phyloP scores from a whole-genome alignment of 1,140 invertebrate genomes.

The Ceratoteleas bidentatus region DNA sequence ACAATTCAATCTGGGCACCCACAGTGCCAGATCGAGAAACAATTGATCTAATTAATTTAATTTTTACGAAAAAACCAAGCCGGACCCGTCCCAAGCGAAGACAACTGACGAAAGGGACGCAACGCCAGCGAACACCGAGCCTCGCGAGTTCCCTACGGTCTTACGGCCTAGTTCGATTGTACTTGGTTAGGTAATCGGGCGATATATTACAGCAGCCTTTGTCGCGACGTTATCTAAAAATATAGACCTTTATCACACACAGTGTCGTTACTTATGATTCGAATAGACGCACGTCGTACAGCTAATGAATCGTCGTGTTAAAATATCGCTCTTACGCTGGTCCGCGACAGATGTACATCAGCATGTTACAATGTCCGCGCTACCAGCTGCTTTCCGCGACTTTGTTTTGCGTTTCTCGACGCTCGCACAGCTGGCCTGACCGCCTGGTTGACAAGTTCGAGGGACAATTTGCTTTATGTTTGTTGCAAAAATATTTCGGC shows the following conservation, averaged over 20 bases:
- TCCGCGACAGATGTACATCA: slow-evolving; percentile 5
- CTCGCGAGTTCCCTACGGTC: slow-evolving; percentile 32
- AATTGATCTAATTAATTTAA: too few species aligned
- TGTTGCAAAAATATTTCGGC: too few species aligned
- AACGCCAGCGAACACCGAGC: slow-evolving; percentile 35
- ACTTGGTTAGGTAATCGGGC: slow-evolving; percentile 61
- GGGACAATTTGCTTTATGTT: too few species aligned
- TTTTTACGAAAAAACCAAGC: not conserved
- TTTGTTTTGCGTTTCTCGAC: slow-evolving; percentile 13
- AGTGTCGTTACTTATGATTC: slow-evolving; percentile 48
- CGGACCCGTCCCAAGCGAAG: slow-evolving; percentile 13
- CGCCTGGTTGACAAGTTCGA: too few species aligned
- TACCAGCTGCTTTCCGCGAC: slow-evolving; percentile 27
- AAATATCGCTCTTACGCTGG: slow-evolving; percentile 51
- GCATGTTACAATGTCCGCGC: too few species aligned
- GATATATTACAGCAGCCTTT: slow-evolving; percentile 65
- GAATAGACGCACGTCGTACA: slow-evolving; percentile 37
- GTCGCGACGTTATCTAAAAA: slow-evolving; percentile 63
- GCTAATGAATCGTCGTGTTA: slow-evolving; percentile 56
- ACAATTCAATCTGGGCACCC: too few species aligned
- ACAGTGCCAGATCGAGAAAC: too few species aligned
- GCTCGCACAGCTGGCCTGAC: not conserved
- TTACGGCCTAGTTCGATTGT: slow-evolving; percentile 65
- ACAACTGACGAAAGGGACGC: slow-evolving; percentile 23
- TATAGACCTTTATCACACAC: slow-evolving; percentile 63